Percentiles rank a stretch among this genome's conserved stretches.
Conservation (phyloP, 1,140 invertebrate species). For the Arctopsyche grandis region DNA sequence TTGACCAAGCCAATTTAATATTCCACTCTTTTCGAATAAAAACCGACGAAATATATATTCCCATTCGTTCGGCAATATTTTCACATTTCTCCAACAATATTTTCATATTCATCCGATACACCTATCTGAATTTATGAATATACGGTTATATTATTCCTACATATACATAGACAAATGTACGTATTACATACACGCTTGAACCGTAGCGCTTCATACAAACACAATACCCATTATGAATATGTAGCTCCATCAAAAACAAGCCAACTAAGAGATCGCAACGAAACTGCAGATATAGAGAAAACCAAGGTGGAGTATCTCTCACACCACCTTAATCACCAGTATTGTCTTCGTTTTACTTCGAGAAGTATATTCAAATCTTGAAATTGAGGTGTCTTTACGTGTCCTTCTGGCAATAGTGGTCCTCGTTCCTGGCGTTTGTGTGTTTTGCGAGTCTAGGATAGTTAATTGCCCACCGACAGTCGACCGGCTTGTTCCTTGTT, state of each 20-base stretch:
- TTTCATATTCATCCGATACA: no score
- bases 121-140: no score
- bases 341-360: not conserved
- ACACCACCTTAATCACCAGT: not conserved
- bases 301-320: not conserved
- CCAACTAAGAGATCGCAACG: no score
- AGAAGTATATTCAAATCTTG: conserved; percentile 35
- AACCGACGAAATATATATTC: not conserved
- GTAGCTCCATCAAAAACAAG: no score
- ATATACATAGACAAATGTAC: no score
- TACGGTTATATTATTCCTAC: no score
- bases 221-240: no score
- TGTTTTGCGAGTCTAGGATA: not conserved
- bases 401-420: not conserved
- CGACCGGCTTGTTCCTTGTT: conserved; percentile 17
- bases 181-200: no score
- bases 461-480: conserved; percentile 27
- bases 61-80: not conserved
- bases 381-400: not conserved
- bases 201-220: no score
- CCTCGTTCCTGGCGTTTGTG: not conserved
- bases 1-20: conserved; percentile 10
- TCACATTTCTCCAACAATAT: not conserved
- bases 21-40: not conserved
- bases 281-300: not conserved